Evolutionary conservation across 2,797 vertebrate species (phyloP).

Genomic region (Dallia pectoralis): DNA sequence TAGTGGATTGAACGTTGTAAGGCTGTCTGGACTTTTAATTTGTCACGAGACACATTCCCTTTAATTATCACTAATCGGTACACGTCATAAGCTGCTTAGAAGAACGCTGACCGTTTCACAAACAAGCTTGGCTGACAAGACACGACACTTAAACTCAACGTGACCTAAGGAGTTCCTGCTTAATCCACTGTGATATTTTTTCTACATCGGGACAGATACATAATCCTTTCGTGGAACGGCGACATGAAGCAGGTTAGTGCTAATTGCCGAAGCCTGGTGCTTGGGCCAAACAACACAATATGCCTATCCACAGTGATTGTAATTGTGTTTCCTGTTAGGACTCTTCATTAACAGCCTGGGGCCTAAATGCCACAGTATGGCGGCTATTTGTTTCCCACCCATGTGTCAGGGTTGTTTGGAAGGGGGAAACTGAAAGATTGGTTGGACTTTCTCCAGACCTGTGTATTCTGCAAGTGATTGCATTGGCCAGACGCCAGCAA

Average conservation of each 20-base stretch:
- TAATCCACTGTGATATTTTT: slow-evolving; percentile 62
- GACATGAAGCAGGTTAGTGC: slow-evolving; percentile 48
- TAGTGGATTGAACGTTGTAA: slow-evolving; percentile 17
- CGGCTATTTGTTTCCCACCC: slow-evolving; percentile 79
- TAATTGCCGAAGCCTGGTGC: slow-evolving; percentile 33
- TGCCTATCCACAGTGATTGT: slow-evolving; percentile 12
- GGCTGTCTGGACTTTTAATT: slow-evolving; percentile 60
- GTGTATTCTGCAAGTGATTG: slow-evolving; percentile 70
- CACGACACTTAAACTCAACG: slow-evolving; percentile 58
- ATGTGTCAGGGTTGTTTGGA: slow-evolving; percentile 74
- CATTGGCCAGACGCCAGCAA: slow-evolving; percentile 74
- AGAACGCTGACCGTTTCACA: slow-evolving; percentile 54
- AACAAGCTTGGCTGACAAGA: slow-evolving; percentile 43
- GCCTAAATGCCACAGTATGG: slow-evolving; percentile 63
- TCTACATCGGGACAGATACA: slow-evolving; percentile 54
- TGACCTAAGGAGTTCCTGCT: slow-evolving; percentile 51
- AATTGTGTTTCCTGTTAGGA: slow-evolving; percentile 55
- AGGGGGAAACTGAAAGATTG: slow-evolving; percentile 69
- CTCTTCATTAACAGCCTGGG: slow-evolving; percentile 57
- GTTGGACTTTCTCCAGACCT: slow-evolving; percentile 73
- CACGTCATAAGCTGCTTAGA: slow-evolving; percentile 61
- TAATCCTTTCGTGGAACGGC: slow-evolving; percentile 47
- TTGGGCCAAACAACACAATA: slow-evolving; percentile 14
- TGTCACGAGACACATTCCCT: slow-evolving; percentile 65
- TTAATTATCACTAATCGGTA: slow-evolving; percentile 65